Evolutionary conservation across 2,797 vertebrate genomes (phyloP).

Genomic region (Sphaeramia orbicularis): DNA sequence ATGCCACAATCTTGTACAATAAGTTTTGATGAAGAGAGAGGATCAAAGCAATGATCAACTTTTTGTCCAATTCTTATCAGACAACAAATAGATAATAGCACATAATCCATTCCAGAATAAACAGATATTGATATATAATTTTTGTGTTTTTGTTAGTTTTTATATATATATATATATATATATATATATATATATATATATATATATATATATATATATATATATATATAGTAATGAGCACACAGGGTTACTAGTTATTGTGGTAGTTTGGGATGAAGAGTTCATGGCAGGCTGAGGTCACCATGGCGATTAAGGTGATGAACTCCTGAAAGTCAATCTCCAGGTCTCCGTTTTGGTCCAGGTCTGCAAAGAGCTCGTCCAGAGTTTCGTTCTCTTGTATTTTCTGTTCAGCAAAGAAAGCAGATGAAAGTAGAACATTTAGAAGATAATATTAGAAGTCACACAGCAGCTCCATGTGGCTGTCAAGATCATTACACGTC

Average conservation of each 20-base stretch:
- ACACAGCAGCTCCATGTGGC: neutral
- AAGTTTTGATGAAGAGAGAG: neutral
- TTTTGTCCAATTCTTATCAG: neutral
- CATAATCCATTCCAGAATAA: too few relatives aligned
- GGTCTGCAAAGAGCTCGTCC: slow-evolving; percentile 80
- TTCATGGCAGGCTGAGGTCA: slow-evolving; percentile 83
- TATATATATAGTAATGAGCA: neutral
- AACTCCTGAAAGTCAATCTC: slow-evolving; percentile 87
- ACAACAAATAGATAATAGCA: too few relatives aligned
- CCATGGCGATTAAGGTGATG: slow-evolving; percentile 83
- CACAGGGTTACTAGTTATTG: slow-evolving; percentile 14
- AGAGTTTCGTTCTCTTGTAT: slow-evolving; percentile 80
- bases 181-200: too few relatives aligned
- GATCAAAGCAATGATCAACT: neutral
- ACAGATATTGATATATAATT: too few relatives aligned
- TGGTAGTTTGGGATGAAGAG: slow-evolving; percentile 50
- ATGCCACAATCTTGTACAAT: slow-evolving; percentile 1
- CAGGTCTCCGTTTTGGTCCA: slow-evolving; percentile 84
- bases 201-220: too few relatives aligned
- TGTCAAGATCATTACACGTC: neutral
- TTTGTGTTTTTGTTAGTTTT: neutral
- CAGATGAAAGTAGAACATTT: neutral
- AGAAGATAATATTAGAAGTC: too few relatives aligned
- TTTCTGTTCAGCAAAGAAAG: slow-evolving; percentile 70
- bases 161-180: too few relatives aligned